Percentiles rank a stretch among this genome's conserved stretches.
Conservation (phyloP, 2,888 invertebrate species). For the Dolichopus griseipennis region DNA sequence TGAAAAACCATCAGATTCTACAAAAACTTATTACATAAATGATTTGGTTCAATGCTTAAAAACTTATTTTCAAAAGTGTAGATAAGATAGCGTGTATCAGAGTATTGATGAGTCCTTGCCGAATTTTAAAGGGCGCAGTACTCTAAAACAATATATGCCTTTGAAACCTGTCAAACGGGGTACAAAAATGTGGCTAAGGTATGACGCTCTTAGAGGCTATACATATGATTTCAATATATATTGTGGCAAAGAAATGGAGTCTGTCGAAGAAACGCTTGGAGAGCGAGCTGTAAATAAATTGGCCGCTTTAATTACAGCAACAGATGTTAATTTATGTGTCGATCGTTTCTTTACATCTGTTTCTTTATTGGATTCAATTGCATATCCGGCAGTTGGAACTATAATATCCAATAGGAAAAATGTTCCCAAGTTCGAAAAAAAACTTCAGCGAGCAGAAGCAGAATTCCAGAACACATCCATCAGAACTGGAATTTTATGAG, state of each 20-base stretch:
- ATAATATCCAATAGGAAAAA: conserved; percentile 11
- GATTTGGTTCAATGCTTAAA: no score
- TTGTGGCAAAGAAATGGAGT: conserved; percentile 5
- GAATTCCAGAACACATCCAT: background rate
- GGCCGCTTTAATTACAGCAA: background rate
- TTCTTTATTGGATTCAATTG: conserved; percentile 9
- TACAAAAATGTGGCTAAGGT: conserved; percentile 13
- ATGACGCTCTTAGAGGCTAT: conserved; percentile 11
- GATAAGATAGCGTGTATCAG: no score
- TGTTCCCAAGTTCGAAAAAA: background rate
- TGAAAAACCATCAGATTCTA: no score
- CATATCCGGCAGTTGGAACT: conserved; percentile 10
- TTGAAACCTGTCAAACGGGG: background rate
- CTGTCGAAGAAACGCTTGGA: background rate
- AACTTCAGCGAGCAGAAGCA: conserved; percentile 9
- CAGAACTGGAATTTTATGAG: background rate
- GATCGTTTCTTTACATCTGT: conserved; percentile 11
- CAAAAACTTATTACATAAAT: no score
- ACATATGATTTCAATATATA: conserved; percentile 13
- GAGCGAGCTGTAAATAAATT: conserved; percentile 7
- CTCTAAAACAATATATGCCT: conserved; percentile 7
- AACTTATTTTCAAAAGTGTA: no score
- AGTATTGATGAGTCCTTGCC: background rate
- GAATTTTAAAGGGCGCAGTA: background rate
- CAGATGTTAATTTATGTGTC: conserved; percentile 8